These are phyloP conservation scores for Geophilus truncorum DNA, from an alignment of 2,888 invertebrate genomes.

Conservation along the genomic window DNA sequence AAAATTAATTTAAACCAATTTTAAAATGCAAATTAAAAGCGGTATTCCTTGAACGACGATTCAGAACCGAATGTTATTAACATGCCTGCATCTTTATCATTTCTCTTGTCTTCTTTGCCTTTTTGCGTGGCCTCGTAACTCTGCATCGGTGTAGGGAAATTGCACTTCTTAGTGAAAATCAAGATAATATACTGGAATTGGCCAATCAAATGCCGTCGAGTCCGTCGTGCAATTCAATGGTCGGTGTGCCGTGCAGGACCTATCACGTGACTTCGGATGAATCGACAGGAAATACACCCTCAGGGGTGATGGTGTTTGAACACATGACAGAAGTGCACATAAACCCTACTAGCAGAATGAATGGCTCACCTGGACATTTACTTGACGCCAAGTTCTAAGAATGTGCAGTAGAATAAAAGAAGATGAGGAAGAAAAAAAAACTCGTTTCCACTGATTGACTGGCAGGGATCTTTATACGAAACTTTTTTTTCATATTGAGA, in stretches of 20 bases:
- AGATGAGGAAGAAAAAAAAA: background rate
- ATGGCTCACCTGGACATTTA: conserved; percentile 31
- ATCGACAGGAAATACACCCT: background rate
- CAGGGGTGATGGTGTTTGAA: conserved; percentile 30
- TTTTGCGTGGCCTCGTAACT: background rate
- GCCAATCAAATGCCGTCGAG: conserved; percentile 23
- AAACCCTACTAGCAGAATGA: conserved; percentile 29
- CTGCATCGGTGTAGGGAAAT: conserved; percentile 25
- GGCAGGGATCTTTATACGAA: background rate
- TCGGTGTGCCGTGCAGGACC: conserved; percentile 25
- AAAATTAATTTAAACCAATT: background rate
- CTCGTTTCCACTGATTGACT: background rate
- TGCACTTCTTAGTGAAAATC: conserved; percentile 17
- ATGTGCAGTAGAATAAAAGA: background rate
- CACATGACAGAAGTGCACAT: conserved; percentile 34
- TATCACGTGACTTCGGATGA: conserved; percentile 30
- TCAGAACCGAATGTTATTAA: background rate
- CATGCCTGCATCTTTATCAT: background rate
- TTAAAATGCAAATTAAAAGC: background rate
- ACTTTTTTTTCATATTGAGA: background rate
- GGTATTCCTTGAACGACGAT: background rate
- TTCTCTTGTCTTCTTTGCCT: background rate
- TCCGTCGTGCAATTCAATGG: conserved; percentile 30
- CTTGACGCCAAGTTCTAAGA: conserved; percentile 32
- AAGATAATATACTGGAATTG: conserved; percentile 15